Conservation (phyloP, 2,113 vertebrate species). For the Pagrus major region DNA sequence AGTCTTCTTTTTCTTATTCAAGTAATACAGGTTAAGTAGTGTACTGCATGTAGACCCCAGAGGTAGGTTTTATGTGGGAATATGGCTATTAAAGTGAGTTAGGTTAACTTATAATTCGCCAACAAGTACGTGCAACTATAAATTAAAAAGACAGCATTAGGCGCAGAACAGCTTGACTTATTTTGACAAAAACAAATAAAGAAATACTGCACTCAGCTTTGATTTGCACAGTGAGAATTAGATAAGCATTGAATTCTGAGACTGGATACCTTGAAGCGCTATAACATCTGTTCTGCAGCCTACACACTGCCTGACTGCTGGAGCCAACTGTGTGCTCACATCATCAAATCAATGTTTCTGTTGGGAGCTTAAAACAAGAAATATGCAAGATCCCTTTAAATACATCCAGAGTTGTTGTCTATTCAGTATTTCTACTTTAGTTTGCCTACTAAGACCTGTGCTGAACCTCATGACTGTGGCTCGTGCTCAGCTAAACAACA, state of each 20-base stretch:
- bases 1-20: too few species aligned
- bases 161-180: too few species aligned
- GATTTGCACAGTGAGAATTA: not conserved
- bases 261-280: constrained; percentile 3
- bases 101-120: too few species aligned
- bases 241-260: not conserved
- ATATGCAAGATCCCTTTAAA: not conserved
- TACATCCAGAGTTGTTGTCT: not conserved
- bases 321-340: not conserved
- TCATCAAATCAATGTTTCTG: constrained; percentile 11
- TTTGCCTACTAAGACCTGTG: not conserved
- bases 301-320: not conserved
- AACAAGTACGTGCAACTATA: too few species aligned
- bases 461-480: constrained; percentile 10
- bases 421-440: not conserved
- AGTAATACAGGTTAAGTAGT: too few species aligned
- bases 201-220: not conserved
- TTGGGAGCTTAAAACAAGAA: not conserved
- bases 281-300: constrained; percentile 17
- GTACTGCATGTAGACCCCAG: too few species aligned
- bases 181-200: too few species aligned
- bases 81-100: too few species aligned
- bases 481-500: constrained; percentile 20
- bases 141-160: too few species aligned
- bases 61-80: too few species aligned